Evolutionary conservation across 2,888 invertebrate genomes (phyloP), one percentile per base, ranked within the genome.

Genomic region (Eupithecia vulgata): DNA sequence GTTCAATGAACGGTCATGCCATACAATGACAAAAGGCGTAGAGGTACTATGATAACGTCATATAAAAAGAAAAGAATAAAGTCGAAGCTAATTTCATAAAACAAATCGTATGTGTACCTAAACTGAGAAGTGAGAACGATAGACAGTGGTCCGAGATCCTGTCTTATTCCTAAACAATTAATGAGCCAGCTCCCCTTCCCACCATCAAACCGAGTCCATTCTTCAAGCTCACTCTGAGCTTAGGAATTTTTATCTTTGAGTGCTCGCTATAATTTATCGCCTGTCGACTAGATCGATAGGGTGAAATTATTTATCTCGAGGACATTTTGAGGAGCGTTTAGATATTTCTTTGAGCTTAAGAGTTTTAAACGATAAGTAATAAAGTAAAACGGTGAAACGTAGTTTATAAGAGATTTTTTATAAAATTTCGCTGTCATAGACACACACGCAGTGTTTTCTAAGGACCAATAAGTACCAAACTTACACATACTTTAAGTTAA

Each of bases 251-350:
- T 78, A 75, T 78, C 75, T 76, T 67, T 67, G 70, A 75, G 72
- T 70, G 72, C 48, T 34, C 64, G 66, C 61, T 68, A 61, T 77
- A 78, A 81, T 78, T 75, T 78, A 81, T 80, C 74, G 76, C 73
- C 78, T 76, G 80, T 81, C 80, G 21, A n/a, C 61, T 73, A 80
- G 81, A 81, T 81, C 71, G 79, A 78, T 80, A 75, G 17, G 71
- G 71, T 71, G 72, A 77, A 72, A 74, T 75, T 74, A 75, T 71
- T 73, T 74, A 76, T 69, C 75, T 67, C 45, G 48, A 65, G 12
- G 68, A 73, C 71, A 76, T 71, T 74, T 59, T 72, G 67, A 75
- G 34, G 71, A 68, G 68, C 68, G 45, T n/a, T 66, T 42, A 71
- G 61, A 71, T 66, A 70, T 71, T 45, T 67, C 67, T 62, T 66